These are phyloP conservation scores for Crioceris asparagi DNA, from an alignment of 2,888 invertebrate genomes.

Conservation along the genomic window DNA sequence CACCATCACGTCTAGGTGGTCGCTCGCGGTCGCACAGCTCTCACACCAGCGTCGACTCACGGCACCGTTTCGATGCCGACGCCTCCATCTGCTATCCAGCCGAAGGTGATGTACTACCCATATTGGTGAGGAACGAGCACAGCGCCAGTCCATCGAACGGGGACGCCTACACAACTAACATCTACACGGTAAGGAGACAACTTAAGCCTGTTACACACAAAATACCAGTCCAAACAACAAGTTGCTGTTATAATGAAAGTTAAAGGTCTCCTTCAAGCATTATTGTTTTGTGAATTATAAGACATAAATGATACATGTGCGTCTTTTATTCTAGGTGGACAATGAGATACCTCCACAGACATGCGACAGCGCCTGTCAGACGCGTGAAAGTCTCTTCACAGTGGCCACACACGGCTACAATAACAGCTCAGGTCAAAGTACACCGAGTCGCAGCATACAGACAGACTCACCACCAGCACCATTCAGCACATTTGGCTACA, in stretches of 20 bases:
- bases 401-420: conserved; percentile 34
- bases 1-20: conserved; percentile 12
- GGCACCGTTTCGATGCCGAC: conserved; percentile 19
- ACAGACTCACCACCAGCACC: conserved; percentile 35
- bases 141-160: conserved; percentile 29
- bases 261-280: too few relatives aligned
- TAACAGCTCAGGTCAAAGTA: conserved; percentile 34
- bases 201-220: too few relatives aligned
- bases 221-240: too few relatives aligned
- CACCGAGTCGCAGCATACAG: conserved; percentile 34
- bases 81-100: conserved; percentile 39
- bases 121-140: conserved; percentile 31
- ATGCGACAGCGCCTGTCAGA: conserved; percentile 72
- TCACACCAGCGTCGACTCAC: conserved; percentile 25
- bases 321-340: conserved; percentile 24
- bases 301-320: too few relatives aligned
- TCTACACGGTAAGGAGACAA: conserved; percentile 30
- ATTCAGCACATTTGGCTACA: conserved; percentile 48
- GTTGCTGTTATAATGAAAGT: too few relatives aligned
- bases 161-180: conserved; percentile 27
- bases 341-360: conserved; percentile 43
- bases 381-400: conserved; percentile 65
- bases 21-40: conserved; percentile 29
- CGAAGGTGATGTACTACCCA: conserved; percentile 37
- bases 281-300: too few relatives aligned